A percentile compares a stretch with the other conserved stretches of the same genome.
Evolutionary conservation across 2,113 vertebrate species (phyloP).

Genomic region (Cyprichromis sp.): DNA sequence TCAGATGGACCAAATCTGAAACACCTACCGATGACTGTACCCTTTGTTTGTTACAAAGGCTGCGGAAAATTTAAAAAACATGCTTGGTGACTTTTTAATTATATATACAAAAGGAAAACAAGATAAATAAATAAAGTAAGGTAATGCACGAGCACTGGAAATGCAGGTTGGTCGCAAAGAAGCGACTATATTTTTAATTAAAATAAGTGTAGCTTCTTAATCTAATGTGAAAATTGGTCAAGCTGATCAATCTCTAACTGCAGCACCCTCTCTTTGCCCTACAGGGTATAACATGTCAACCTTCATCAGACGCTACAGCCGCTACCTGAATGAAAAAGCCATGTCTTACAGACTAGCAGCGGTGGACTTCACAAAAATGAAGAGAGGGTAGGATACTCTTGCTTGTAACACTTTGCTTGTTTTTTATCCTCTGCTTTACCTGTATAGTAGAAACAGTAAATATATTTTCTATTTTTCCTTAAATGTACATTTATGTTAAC

Average conservation of each 20-base stretch:
- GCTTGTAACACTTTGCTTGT: not conserved
- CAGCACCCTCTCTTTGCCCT: not conserved
- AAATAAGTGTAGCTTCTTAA: not conserved
- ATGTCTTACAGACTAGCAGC: slow-evolving; percentile 95
- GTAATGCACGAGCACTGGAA: not conserved
- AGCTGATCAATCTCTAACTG: not conserved
- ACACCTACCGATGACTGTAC: not conserved
- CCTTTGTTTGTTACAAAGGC: not conserved
- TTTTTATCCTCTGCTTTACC: not conserved
- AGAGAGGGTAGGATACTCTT: slow-evolving; percentile 82
- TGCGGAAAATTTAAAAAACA: not conserved
- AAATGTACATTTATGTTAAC: not conserved
- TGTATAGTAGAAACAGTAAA: not conserved
- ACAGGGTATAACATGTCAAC: slow-evolving; percentile 90
- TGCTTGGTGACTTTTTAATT: not conserved
- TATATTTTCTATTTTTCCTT: not conserved
- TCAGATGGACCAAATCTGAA: not conserved
- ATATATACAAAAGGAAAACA: not conserved
- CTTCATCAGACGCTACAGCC: slow-evolving; percentile 92
- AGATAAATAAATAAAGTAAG: not conserved
- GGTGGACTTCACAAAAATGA: slow-evolving; percentile 96
- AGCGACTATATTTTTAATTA: not conserved
- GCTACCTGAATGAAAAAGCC: slow-evolving; percentile 96
- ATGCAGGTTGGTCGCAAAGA: not conserved
- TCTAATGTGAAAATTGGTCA: not conserved